These are phyloP conservation scores for Hydrophis major DNA, from an alignment of 2,797 vertebrate species.

Conservation along the genomic window DNA sequence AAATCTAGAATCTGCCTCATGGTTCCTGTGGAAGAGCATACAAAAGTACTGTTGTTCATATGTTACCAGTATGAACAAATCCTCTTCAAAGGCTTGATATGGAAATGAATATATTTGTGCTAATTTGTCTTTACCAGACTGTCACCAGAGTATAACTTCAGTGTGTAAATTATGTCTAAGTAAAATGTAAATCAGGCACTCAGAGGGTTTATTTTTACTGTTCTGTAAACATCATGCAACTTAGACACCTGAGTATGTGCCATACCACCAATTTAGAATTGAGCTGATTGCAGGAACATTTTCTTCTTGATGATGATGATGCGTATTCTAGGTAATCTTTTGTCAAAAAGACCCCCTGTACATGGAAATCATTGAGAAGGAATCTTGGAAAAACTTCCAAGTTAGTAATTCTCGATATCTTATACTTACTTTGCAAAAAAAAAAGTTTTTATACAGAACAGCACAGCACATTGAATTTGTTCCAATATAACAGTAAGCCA, in stretches of 20 bases:
- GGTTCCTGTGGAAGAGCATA: not conserved
- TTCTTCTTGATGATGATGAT: not conserved
- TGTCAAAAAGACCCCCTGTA: not conserved
- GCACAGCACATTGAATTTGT: not conserved
- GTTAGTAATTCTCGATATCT: not conserved
- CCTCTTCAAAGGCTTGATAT: not conserved
- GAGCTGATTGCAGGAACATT: not conserved
- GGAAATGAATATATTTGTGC: not conserved
- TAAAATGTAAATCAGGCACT: conserved; percentile 1
- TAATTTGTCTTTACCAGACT: not conserved
- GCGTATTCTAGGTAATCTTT: not conserved
- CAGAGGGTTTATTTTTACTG: not conserved
- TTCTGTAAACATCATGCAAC: not conserved
- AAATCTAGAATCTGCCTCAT: not conserved
- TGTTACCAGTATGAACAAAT: not conserved
- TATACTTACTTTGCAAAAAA: not conserved
- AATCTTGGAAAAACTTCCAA: not conserved
- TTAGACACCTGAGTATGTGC: conserved; percentile 1
- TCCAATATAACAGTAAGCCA: not conserved
- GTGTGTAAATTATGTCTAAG: not conserved
- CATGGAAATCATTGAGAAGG: not conserved
- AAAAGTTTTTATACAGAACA: not conserved
- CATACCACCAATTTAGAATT: conserved; percentile 6
- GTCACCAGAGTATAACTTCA: not conserved
- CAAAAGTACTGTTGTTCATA: not conserved